Conservation (phyloP, 2,113 vertebrate species). For the Edolisoma coerulescens region DNA sequence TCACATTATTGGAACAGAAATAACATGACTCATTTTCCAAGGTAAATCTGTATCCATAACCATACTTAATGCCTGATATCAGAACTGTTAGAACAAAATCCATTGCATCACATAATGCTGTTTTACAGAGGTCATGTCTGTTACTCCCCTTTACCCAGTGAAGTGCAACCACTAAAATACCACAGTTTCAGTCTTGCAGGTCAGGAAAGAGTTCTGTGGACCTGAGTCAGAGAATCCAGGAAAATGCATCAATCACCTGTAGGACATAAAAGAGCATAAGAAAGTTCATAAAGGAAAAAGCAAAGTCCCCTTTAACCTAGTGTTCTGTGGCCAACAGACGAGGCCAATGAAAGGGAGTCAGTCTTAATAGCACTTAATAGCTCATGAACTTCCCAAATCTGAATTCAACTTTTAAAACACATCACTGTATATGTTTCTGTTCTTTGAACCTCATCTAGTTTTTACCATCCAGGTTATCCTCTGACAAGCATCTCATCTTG, state of each 20-base stretch:
- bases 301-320: neutral
- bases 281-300: neutral
- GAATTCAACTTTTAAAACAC: neutral
- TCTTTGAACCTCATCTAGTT: neutral
- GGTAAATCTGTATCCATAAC: neutral
- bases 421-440: neutral
- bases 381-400: neutral
- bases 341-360: neutral
- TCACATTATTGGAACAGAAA: neutral
- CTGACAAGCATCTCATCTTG: neutral
- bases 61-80: neutral
- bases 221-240: neutral
- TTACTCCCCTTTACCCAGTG: neutral
- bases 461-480: neutral
- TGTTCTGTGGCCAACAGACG: neutral
- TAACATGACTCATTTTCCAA: neutral
- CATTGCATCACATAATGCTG: neutral
- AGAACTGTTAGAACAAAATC: neutral
- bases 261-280: neutral
- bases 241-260: neutral
- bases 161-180: neutral
- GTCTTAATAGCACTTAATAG: neutral
- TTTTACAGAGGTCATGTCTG: neutral
- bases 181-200: neutral
- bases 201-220: neutral